phyloP scores from a whole-genome alignment of 1,140 invertebrate species.

The Spodoptera litura region DNA sequence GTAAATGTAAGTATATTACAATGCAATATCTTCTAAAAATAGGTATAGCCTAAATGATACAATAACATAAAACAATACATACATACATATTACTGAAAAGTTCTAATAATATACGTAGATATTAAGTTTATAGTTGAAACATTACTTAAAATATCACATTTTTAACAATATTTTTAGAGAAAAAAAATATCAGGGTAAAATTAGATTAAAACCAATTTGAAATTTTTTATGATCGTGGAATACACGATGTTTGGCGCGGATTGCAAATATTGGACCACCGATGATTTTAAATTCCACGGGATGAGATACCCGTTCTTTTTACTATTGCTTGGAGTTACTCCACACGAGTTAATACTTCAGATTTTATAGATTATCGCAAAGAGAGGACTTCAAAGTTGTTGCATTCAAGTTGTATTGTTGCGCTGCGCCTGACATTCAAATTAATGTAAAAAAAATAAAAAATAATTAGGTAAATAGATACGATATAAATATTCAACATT shows the following conservation, averaged over 20 bases:
- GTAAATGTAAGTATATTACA: slow-evolving; percentile 8
- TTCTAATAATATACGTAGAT: slow-evolving; percentile 26
- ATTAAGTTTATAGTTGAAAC: slow-evolving; percentile 53
- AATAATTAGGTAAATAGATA: background rate
- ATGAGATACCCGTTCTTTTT: no score
- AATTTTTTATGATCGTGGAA: no score
- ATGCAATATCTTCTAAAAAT: slow-evolving; percentile 13
- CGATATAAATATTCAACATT: slow-evolving; percentile 39
- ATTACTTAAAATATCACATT: slow-evolving; percentile 82
- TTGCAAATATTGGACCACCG: no score
- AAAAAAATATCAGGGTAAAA: background rate
- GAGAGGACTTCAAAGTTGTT: background rate
- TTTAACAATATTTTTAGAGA: slow-evolving; percentile 50
- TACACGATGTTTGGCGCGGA: no score
- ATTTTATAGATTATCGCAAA: no score
- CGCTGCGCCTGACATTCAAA: no score
- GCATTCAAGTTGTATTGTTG: background rate
- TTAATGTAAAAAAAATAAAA: background rate
- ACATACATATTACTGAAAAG: slow-evolving; percentile 14
- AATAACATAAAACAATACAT: background rate
- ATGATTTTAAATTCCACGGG: no score
- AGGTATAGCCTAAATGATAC: slow-evolving; percentile 5
- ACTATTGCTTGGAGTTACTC: no score
- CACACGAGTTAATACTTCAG: no score
- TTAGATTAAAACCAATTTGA: background rate